Base-by-base conservation (phyloP, 2,888 invertebrate species). In the Psylliodes chrysocephalus region DNA sequence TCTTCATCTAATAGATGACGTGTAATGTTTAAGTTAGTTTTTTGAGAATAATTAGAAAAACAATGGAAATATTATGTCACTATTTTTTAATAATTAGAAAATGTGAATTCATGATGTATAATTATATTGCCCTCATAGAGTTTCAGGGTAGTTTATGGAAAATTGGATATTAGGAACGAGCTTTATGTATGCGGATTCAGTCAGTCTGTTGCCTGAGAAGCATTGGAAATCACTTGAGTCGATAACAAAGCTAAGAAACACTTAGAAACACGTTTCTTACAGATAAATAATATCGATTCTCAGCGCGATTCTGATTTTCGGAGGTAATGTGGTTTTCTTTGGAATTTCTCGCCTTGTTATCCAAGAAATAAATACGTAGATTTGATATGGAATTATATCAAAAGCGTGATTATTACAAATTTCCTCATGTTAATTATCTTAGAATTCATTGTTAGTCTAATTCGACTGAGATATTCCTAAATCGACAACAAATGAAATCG, bases 241-340 rank as follows among this genome's bases (percentile, higher is more conserved):
- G 56, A 56, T 56, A 47, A 42, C 40, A 40, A 40, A 54, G 40
- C 40, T 54, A 54, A 56, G 35, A 35, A 56, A 56, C 55, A 56
- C 47, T 47, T 56, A 56, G 47, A 47, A 56, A 46, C 56, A 56
- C 46, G 56, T 47, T 56, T 56, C 56, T 56, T 56, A 47, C 35
- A 56, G 56, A 56, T 56, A 56, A 56, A 56, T 47, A 46, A 47
- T 28, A 30, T 14, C 42, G 44, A 33, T 55, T 55, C 44, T n/a
- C 44, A 44, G 17, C 33, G 55, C 30, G 28, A 55, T 55, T 17
- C 44, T 55, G 44, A 44, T 55, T 44, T 44, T 55, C 55, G 10
- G 8, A 44, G 18, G 28, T 30, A 44, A 55, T 55, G 55, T 44
- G 55, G 55, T 30, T 55, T 44, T 44, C 55, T 55, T 55, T 54